A percentile compares a stretch with the other conserved stretches of the same genome.
These are phyloP conservation scores for Gallinago paraguaiae DNA, from an alignment of 2,113 vertebrate species.

Conservation along the genomic window DNA sequence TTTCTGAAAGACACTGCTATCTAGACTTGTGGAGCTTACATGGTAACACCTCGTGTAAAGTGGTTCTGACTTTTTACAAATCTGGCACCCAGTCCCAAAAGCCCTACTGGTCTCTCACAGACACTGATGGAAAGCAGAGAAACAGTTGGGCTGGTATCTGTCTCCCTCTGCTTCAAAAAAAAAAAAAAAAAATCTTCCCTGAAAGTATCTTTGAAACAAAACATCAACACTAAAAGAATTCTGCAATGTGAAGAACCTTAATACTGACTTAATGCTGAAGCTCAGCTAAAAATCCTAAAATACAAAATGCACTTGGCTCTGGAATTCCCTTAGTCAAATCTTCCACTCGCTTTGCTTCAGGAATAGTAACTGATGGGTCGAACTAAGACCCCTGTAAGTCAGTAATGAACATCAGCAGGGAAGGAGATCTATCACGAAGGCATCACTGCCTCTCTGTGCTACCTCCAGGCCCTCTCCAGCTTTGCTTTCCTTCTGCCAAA, in stretches of 20 bases:
- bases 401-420: neutral
- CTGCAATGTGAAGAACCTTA: neutral
- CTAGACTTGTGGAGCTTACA: neutral
- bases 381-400: neutral
- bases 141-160: neutral
- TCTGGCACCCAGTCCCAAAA: neutral
- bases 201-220: neutral
- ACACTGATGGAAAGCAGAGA: neutral
- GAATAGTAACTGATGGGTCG: neutral
- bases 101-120: neutral
- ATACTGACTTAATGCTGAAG: neutral
- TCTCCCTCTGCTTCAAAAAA: neutral
- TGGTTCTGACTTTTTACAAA: neutral
- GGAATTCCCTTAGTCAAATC: neutral
- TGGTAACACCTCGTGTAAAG: neutral
- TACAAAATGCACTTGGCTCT: neutral
- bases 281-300: neutral
- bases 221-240: neutral
- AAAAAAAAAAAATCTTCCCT: neutral
- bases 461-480: neutral
- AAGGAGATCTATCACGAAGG: neutral
- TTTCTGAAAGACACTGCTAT: neutral
- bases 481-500: neutral
- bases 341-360: neutral
- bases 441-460: neutral